Percentiles rank a stretch among this genome's conserved stretches.
phyloP scores from a whole-genome alignment of 2,797 vertebrate species.

The Anguilla obscura region DNA sequence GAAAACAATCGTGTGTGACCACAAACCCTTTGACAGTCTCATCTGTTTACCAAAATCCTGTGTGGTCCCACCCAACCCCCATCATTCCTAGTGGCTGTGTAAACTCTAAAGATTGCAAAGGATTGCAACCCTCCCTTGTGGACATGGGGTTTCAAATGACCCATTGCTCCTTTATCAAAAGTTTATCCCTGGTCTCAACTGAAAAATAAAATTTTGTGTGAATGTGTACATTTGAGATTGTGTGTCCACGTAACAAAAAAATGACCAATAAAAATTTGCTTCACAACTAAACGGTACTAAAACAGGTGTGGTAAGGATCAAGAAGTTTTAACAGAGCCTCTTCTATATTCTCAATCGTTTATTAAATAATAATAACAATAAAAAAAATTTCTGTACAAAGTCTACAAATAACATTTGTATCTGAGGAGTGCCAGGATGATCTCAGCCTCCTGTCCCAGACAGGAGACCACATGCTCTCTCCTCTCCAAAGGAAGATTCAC shows the following conservation, averaged over 20 bases:
- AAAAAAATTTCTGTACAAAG: slow-evolving; percentile 99
- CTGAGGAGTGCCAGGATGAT: slow-evolving; percentile 73
- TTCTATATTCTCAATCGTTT: slow-evolving; percentile 80
- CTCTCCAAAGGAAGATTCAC: slow-evolving; percentile 74
- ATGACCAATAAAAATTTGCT: background rate
- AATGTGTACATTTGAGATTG: slow-evolving; percentile 13
- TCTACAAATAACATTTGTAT: slow-evolving; percentile 93
- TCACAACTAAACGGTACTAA: slow-evolving; percentile 4
- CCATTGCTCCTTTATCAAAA: background rate
- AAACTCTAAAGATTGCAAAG: background rate
- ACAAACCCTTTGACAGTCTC: background rate
- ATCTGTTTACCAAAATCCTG: slow-evolving; percentile 4
- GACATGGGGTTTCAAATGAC: too few relatives aligned
- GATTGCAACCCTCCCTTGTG: too few relatives aligned
- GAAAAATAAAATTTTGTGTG: background rate
- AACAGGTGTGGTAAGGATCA: background rate
- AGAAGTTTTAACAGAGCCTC: slow-evolving; percentile 25
- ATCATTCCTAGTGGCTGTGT: background rate
- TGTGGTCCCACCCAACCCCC: background rate
- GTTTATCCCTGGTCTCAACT: background rate
- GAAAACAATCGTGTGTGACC: background rate
- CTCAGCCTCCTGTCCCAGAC: slow-evolving; percentile 69
- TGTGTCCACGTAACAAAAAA: background rate
- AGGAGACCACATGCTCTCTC: slow-evolving; percentile 81
- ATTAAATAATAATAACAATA: slow-evolving; percentile 90